Percentiles rank a stretch among this genome's conserved stretches.
Conservation (phyloP, 2,888 invertebrate species). For the Saturnia pavonia region DNA sequence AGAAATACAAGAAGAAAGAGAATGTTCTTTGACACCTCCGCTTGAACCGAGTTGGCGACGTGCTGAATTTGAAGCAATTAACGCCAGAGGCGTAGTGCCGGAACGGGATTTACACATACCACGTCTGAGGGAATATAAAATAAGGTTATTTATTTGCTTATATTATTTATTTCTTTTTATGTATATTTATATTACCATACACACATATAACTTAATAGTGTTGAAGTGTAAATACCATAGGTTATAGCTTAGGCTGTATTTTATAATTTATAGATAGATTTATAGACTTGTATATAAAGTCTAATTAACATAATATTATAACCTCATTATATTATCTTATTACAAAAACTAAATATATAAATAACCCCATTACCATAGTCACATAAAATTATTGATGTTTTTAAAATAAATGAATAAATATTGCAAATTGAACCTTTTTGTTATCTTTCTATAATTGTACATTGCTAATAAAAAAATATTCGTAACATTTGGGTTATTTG, state of each 20-base stretch:
- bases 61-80: constrained; percentile 54
- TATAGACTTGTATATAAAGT: too few relatives aligned
- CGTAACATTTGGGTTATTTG: too few relatives aligned
- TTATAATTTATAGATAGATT: too few relatives aligned
- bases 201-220: not conserved
- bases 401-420: too few relatives aligned
- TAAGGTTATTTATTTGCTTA: constrained; percentile 75
- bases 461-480: too few relatives aligned
- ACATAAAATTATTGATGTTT: too few relatives aligned
- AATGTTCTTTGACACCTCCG: constrained; percentile 56
- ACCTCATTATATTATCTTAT: too few relatives aligned
- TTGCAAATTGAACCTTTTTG: too few relatives aligned
- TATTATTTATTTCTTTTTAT: not conserved
- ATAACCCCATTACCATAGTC: too few relatives aligned
- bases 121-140: constrained; percentile 79
- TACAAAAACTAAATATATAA: too few relatives aligned
- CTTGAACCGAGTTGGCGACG: constrained; percentile 58
- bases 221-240: not conserved
- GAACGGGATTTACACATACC: constrained; percentile 86
- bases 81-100: constrained; percentile 42
- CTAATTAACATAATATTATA: too few relatives aligned
- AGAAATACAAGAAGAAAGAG: constrained; percentile 50
- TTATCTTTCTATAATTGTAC: too few relatives aligned
- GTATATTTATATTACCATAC: not conserved
- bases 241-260: not conserved